Evolutionary conservation across 2,888 invertebrate genomes (phyloP).

Genomic region (Eupelmus urozonus): DNA sequence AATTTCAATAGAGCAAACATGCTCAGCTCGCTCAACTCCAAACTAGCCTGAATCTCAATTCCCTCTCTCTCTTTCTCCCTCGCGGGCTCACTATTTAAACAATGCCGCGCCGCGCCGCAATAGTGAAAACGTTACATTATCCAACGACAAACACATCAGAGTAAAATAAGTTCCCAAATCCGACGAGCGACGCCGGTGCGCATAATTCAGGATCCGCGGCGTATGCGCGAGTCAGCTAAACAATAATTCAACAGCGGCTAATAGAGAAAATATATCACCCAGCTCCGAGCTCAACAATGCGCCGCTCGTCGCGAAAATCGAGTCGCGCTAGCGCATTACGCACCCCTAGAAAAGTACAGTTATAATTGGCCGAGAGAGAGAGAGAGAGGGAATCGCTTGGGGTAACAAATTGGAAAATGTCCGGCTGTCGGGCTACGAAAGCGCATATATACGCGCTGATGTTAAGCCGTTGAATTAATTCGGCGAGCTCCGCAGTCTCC

Average conservation of each 20-base stretch:
- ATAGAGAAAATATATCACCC: constrained; percentile 56
- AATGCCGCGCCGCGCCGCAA: too few relatives aligned
- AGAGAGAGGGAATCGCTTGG: background rate
- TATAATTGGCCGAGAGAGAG: constrained; percentile 47
- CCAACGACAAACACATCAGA: constrained; percentile 7
- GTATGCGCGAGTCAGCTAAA: background rate
- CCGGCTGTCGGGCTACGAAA: constrained; percentile 55
- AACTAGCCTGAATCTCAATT: too few relatives aligned
- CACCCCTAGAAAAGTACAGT: constrained; percentile 42
- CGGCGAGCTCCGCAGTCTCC: constrained; percentile 44
- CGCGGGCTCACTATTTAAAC: too few relatives aligned
- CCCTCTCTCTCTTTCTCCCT: too few relatives aligned
- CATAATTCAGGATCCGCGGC: background rate
- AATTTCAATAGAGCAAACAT: too few relatives aligned
- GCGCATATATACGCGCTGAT: constrained; percentile 30
- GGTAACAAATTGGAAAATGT: constrained; percentile 66
- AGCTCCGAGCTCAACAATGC: constrained; percentile 46
- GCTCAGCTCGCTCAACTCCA: too few relatives aligned
- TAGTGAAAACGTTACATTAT: background rate
- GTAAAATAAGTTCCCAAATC: constrained; percentile 38
- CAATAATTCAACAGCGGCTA: constrained; percentile 54
- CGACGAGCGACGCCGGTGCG: background rate
- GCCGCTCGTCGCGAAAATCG: constrained; percentile 25
- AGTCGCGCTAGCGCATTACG: constrained; percentile 24
- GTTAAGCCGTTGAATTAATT: constrained; percentile 68